These are phyloP conservation scores for Micrasema longulum DNA, from an alignment of 1,140 invertebrate genomes.

Conservation along the genomic window DNA sequence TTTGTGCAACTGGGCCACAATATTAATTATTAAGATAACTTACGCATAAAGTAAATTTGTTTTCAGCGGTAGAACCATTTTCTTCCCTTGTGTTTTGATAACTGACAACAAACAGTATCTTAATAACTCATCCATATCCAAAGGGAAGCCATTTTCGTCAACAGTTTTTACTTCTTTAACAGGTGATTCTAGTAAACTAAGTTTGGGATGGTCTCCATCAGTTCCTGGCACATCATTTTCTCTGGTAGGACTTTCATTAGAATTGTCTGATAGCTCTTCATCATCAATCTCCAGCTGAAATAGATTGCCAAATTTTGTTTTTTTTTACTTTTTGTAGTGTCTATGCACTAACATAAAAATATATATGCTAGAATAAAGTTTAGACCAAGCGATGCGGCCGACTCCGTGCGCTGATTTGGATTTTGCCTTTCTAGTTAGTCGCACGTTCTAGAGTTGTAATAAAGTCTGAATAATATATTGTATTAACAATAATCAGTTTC, in stretches of 20 bases:
- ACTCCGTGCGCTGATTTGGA: no score
- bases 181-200: constrained; percentile 1
- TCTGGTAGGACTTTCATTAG: neutral
- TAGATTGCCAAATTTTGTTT: no score
- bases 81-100: constrained; percentile 75
- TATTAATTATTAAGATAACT: constrained; percentile 38
- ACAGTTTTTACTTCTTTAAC: neutral
- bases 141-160: constrained; percentile 61
- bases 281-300: constrained; percentile 26
- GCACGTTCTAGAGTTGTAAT: no score
- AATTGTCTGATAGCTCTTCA: constrained; percentile 32
- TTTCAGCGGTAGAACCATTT: constrained; percentile 64
- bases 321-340: no score
- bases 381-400: no score
- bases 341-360: no score
- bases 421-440: no score
- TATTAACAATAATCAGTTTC: no score
- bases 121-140: constrained; percentile 81
- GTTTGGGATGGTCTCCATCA: constrained; percentile 5
- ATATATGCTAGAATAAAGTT: no score
- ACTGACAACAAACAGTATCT: constrained; percentile 84
- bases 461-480: no score
- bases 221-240: neutral
- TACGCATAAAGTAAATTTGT: constrained; percentile 65
- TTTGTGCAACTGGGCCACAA: neutral